These are phyloP conservation scores for Miichthys miiuy DNA, from an alignment of 2,797 vertebrate genomes.

Conservation along the genomic window DNA sequence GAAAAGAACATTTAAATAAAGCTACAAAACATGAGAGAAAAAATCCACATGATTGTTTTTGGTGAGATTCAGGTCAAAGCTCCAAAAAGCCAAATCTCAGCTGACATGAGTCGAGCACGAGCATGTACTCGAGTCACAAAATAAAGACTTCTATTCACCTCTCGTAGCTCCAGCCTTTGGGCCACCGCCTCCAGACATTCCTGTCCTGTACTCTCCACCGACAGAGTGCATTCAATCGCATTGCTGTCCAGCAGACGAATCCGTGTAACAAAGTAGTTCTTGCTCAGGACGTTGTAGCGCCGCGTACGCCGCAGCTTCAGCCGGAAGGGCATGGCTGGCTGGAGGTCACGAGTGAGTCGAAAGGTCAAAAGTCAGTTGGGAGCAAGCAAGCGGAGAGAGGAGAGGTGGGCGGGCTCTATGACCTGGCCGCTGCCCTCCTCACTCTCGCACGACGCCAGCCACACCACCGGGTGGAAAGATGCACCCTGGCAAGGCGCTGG, in stretches of 20 bases:
- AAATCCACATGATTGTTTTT: neutral
- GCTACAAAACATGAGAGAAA: neutral
- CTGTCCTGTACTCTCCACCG: conserved; percentile 95
- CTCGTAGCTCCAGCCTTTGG: conserved; percentile 93
- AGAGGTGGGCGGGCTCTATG: conserved; percentile 70
- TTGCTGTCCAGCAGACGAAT: conserved; percentile 93
- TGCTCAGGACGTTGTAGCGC: conserved; percentile 97
- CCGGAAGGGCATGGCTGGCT: conserved; percentile 92
- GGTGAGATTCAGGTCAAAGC: too few relatives aligned
- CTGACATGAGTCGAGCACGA: neutral
- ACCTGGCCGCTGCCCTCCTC: conserved; percentile 78
- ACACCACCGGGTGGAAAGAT: conserved; percentile 78
- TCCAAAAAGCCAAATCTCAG: too few relatives aligned
- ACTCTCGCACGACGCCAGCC: conserved; percentile 76
- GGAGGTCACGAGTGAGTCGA: conserved; percentile 64
- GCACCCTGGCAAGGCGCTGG: conserved; percentile 79
- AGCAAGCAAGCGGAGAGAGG: conserved; percentile 48
- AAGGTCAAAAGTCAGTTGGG: conserved; percentile 72
- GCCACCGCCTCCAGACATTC: conserved; percentile 97
- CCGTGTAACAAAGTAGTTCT: conserved; percentile 97
- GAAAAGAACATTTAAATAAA: neutral
- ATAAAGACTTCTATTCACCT: conserved; percentile 84
- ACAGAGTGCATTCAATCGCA: conserved; percentile 95
- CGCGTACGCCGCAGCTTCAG: conserved; percentile 93
- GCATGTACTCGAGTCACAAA: neutral